A percentile compares a stretch with the other conserved stretches of the same genome.
Evolutionary conservation across 2,888 invertebrate species (phyloP).

Genomic region (Xestia sexstrigata): DNA sequence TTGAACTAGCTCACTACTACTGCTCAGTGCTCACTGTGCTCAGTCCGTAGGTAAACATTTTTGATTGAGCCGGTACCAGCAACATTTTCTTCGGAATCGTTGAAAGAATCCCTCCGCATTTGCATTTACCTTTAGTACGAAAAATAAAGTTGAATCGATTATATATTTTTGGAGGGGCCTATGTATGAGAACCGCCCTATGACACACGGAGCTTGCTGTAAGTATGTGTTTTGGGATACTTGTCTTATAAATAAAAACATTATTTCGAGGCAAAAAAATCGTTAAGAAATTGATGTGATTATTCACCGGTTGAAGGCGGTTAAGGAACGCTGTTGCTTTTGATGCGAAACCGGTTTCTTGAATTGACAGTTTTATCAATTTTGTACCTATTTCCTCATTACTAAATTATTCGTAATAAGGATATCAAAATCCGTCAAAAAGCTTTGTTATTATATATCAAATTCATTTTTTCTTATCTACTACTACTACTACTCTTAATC

Average conservation of each 20-base stretch:
- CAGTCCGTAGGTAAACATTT: conserved; percentile 81
- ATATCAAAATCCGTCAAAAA: neutral
- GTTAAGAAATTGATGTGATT: conserved; percentile 28
- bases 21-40: conserved; percentile 62
- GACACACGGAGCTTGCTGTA: neutral
- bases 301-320: conserved; percentile 6
- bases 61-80: conserved; percentile 79
- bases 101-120: conserved; percentile 71
- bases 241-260: too few species aligned
- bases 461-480: too few species aligned
- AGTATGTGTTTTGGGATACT: conserved; percentile 2
- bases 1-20: conserved; percentile 70
- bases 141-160: conserved; percentile 71
- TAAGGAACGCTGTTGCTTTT: neutral
- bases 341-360: neutral
- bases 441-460: neutral
- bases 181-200: conserved; percentile 17
- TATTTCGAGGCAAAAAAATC: conserved; percentile 9
- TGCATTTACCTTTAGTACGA: conserved; percentile 71
- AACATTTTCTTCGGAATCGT: conserved; percentile 73
- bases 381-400: neutral
- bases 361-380: neutral
- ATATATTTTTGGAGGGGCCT: conserved; percentile 53
- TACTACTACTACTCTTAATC: too few species aligned
- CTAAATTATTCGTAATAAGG: neutral